These are phyloP conservation scores for Macrostomum lignano DNA, from an alignment of 1,140 invertebrate species.

Conservation along the genomic window DNA sequence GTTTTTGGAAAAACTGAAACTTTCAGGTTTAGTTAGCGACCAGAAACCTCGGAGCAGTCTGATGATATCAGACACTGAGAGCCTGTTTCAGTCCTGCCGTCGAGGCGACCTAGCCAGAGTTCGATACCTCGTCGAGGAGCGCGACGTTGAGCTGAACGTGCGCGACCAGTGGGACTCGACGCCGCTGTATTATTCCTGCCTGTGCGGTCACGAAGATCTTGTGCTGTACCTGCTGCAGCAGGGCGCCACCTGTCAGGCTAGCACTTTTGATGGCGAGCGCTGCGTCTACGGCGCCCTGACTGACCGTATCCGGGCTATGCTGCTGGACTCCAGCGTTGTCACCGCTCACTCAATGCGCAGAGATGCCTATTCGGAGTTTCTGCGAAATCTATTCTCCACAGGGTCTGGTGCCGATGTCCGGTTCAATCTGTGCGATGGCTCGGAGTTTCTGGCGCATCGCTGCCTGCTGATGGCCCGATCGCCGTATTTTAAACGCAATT, in stretches of 20 bases:
- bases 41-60: no score
- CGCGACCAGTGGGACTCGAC: slow-evolving; percentile 34
- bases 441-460: no score
- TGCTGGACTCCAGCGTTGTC: slow-evolving; percentile 29
- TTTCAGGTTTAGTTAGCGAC: no score
- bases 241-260: slow-evolving; percentile 33
- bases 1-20: no score
- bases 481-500: no score
- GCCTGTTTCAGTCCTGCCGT: slow-evolving; percentile 23
- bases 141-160: slow-evolving; percentile 31
- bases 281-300: slow-evolving; percentile 34
- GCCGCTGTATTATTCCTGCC: slow-evolving; percentile 34
- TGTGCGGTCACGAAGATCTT: slow-evolving; percentile 32
- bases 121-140: slow-evolving; percentile 30
- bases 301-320: slow-evolving; percentile 28
- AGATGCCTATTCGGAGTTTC: slow-evolving; percentile 32
- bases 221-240: slow-evolving; percentile 31
- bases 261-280: slow-evolving; percentile 35
- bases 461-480: no score
- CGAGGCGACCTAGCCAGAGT: slow-evolving; percentile 23
- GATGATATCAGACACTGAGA: slow-evolving; percentile 16
- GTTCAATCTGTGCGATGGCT: no score
- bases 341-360: slow-evolving; percentile 27
- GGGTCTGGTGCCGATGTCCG: no score
- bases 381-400: no score